phyloP scores from a whole-genome alignment of 92 coral and sea anemone species.

The Isaurus tuberculatus region DNA sequence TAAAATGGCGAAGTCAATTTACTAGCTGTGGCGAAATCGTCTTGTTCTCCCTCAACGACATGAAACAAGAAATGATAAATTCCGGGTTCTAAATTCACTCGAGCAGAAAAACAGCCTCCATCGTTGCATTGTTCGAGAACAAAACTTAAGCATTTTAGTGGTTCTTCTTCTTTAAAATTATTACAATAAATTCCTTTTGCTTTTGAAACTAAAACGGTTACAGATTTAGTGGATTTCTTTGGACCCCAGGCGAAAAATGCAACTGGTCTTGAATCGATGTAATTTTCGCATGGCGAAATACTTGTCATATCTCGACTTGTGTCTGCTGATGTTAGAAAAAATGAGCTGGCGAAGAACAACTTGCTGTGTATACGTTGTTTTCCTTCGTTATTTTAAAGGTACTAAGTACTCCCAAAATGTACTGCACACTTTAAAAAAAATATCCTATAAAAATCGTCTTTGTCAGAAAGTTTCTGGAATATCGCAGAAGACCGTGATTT shows the following conservation, averaged over 20 bases:
- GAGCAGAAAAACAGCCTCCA: conserved; percentile 30
- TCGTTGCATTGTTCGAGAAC: conserved; percentile 36
- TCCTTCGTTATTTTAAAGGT: too few species aligned
- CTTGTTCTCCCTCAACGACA: conserved; percentile 15
- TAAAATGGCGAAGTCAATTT: conserved; percentile 35
- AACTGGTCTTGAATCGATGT: not conserved
- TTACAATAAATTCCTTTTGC: conserved; percentile 42
- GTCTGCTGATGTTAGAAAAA: not conserved
- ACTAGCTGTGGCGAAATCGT: conserved; percentile 4
- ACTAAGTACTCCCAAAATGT: too few species aligned
- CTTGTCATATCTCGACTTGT: not conserved
- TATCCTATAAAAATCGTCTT: too few species aligned
- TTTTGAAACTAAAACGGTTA: conserved; percentile 20
- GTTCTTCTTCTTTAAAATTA: conserved; percentile 15
- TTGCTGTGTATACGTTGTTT: not conserved
- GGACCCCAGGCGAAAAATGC: conserved; percentile 35
- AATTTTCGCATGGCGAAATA: not conserved
- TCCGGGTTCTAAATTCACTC: conserved; percentile 26
- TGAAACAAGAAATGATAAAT: conserved; percentile 38
- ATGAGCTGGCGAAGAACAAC: not conserved
- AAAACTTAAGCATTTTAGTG: conserved; percentile 24
- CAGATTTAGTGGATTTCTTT: conserved; percentile 13
- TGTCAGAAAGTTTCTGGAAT: too few species aligned
- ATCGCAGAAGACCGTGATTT: too few species aligned
- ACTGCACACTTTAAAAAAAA: too few species aligned